Conservation (phyloP, 2,113 vertebrate genomes). For the Hemiprocne comata region DNA sequence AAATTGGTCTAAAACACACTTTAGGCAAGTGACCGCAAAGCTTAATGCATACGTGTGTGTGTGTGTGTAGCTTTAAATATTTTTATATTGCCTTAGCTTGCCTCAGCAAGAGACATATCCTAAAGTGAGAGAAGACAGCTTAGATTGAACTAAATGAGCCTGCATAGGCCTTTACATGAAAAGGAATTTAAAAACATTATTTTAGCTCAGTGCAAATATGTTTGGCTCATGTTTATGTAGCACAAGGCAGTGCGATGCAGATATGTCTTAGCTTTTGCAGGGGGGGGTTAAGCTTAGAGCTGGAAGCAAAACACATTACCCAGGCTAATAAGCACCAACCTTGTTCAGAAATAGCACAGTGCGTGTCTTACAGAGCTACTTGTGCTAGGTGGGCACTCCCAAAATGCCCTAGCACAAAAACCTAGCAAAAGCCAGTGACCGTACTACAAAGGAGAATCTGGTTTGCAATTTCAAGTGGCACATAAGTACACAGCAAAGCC, state of each 20-base stretch:
- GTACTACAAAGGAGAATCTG: background rate
- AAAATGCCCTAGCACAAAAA: no score
- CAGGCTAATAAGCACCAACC: background rate
- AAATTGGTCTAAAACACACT: background rate
- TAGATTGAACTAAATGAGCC: background rate
- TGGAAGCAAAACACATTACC: background rate
- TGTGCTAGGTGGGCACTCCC: background rate
- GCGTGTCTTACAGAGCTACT: background rate
- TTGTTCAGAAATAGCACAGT: background rate
- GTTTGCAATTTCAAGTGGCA: background rate
- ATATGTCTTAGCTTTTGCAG: accelerated
- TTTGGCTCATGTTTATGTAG: background rate
- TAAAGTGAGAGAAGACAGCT: background rate
- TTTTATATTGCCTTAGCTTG: background rate
- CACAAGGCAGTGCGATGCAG: background rate
- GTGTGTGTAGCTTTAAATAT: background rate
- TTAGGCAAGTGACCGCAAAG: background rate
- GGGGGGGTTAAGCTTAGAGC: background rate
- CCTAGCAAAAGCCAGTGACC: background rate
- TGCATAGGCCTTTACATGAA: background rate
- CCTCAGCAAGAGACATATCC: background rate
- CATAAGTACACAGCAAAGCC: background rate
- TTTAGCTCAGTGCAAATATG: background rate
- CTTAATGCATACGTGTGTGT: background rate
- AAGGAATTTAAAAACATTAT: background rate